phyloP scores from a whole-genome alignment of 2,113 vertebrate species.

The Misgurnus anguillicaudatus region DNA sequence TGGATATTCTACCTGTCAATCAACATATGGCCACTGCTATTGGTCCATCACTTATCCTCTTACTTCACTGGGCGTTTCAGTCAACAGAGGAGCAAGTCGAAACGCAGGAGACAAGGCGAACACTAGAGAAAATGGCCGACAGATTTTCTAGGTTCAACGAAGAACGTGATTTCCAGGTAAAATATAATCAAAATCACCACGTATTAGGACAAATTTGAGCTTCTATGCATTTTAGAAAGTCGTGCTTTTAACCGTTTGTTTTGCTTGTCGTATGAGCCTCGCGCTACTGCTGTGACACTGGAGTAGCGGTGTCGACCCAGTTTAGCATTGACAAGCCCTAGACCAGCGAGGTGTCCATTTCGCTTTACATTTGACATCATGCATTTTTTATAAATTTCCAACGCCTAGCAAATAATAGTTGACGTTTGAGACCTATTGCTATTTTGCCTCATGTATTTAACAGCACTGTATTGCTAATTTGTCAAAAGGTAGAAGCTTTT shows the following conservation, averaged over 20 bases:
- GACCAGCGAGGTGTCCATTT: neutral
- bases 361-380: neutral
- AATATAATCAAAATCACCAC: neutral
- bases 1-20: constrained; percentile 41
- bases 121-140: constrained; percentile 93
- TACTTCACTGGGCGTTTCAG: constrained; percentile 47
- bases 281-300: neutral
- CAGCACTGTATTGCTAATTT: neutral
- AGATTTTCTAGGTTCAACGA: constrained; percentile 99
- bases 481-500: neutral
- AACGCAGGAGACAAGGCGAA: constrained; percentile 63
- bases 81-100: constrained; percentile 41
- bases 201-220: too few relatives aligned
- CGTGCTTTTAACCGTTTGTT: neutral
- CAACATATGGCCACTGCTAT: constrained; percentile 19
- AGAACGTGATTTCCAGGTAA: constrained; percentile 98
- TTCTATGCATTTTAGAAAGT: too few relatives aligned
- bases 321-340: constrained; percentile 26
- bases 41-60: constrained; percentile 16
- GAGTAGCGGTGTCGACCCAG: neutral
- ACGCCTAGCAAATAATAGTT: neutral
- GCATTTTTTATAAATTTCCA: neutral
- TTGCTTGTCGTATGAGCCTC: neutral
- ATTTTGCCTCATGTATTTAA: neutral
- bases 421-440: neutral